A percentile compares a stretch with the other conserved stretches of the same genome.
phyloP scores from a whole-genome alignment of 2,113 vertebrate genomes.

The Gymnogyps californianus region DNA sequence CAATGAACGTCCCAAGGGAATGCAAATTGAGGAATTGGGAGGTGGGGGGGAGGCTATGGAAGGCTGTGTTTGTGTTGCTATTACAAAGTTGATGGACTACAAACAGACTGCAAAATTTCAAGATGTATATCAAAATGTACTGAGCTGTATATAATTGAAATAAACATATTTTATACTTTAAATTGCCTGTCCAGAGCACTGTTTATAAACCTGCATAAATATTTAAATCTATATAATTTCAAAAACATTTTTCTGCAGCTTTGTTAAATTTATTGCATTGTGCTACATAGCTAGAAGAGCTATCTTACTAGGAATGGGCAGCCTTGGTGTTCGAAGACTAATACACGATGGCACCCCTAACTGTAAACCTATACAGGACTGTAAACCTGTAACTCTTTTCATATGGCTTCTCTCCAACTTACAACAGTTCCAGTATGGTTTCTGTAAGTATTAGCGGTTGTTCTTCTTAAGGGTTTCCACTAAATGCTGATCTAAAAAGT shows the following conservation, averaged over 20 bases:
- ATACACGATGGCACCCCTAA: not conserved
- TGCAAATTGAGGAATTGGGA: not conserved
- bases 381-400: not conserved
- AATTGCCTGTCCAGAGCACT: conserved; percentile 43
- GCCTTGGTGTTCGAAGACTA: not conserved
- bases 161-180: conserved; percentile 69
- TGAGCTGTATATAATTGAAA: conserved; percentile 64
- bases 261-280: not conserved
- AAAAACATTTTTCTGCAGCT: not conserved
- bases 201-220: conserved; percentile 21
- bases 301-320: not conserved
- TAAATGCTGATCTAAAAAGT: not conserved
- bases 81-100: not conserved
- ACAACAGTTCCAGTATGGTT: not conserved
- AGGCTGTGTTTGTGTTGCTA: not conserved
- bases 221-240: not conserved
- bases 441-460: conserved; percentile 5
- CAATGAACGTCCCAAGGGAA: not conserved
- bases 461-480: not conserved
- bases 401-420: not conserved
- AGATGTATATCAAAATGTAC: conserved; percentile 29
- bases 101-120: not conserved
- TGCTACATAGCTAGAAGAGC: not conserved
- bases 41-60: not conserved
- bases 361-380: not conserved